Percentiles rank a stretch among this genome's conserved stretches.
phyloP scores from a whole-genome alignment of 1,140 invertebrate genomes.

The Antheraea mylitta region DNA sequence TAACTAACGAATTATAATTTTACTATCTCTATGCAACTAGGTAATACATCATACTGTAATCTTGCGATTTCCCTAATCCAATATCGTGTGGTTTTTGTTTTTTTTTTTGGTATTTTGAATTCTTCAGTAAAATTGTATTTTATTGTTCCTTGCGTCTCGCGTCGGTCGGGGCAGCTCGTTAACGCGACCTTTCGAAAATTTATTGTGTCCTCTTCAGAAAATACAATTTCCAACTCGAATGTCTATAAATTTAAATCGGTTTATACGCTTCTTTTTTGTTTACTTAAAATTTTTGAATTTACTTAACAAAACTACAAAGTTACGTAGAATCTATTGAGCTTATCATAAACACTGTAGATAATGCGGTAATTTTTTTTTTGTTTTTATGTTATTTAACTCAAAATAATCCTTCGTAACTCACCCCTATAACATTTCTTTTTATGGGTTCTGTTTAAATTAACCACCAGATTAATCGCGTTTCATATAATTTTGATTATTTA shows the following conservation, averaged over 20 bases:
- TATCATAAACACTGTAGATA: no score
- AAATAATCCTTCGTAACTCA: no score
- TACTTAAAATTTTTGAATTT: constrained; percentile 3
- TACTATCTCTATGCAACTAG: neutral
- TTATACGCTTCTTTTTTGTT: neutral
- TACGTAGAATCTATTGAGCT: neutral
- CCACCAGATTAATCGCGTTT: no score
- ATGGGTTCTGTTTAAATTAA: no score
- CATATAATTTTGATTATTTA: no score
- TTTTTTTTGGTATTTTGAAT: constrained; percentile 45
- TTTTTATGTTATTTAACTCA: no score
- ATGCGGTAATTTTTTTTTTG: no score
- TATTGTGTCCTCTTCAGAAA: constrained; percentile 73
- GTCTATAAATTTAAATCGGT: constrained; percentile 54
- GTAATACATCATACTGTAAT: neutral
- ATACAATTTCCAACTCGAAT: constrained; percentile 71
- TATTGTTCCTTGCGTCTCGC: constrained; percentile 65
- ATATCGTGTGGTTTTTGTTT: constrained; percentile 24
- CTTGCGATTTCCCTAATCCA: constrained; percentile 30
- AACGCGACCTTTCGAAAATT: constrained; percentile 73
- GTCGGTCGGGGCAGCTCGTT: constrained; percentile 60
- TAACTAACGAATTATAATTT: no score
- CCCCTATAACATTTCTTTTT: no score
- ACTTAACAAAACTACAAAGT: neutral
- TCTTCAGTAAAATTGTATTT: constrained; percentile 60